Base-by-base conservation (phyloP, 2,888 invertebrate genomes). In the Sphaerophoria rueppellii region DNA sequence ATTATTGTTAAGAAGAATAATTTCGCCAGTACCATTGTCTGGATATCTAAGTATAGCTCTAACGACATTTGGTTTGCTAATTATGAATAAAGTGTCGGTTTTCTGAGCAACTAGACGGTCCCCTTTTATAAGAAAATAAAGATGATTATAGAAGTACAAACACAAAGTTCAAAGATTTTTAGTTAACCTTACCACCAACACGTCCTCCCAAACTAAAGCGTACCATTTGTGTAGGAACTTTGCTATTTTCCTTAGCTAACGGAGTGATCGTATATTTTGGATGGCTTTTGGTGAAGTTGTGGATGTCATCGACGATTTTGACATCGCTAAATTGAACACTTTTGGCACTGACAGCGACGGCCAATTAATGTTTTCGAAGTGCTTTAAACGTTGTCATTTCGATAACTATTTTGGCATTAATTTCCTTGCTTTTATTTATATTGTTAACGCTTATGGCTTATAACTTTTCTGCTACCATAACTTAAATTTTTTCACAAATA, bases 31-130 rank as follows among this genome's bases (percentile, higher is more conserved):
- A 54, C 90, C 91, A 2, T 75, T 55, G 70, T 89, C 88, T 4
- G 91, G 91, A 81, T 91, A 91, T 0, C 88, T 90, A 50, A 91
- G 63, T 77, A 90, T 89, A 6, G 90, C 48, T 61, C 89, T 89
- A 3, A 91, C 89, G 75, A 91, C 90, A 85, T 89, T 89, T n/a
- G 75, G n/a, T n/a, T n/a, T n/a, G n/a, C n/a, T n/a, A n/a, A n/a
- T n/a, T n/a, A n/a, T n/a, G n/a, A n/a, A 79, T 16, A 73, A 89
- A 1, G 87, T 87, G 77, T 91, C 89, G n/a, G 89, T 88, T 40
- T 85, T 87, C 85, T 91, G 90, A 5, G 88, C 90, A 9, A 91
- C 89, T 71, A 91, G 72, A 0, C 82, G 70, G 65, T 91, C 91
- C 82, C 89, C 91, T 91, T 70, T n/a, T n/a, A n/a, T 43, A 71